Conservation (phyloP, 2,888 invertebrate genomes). For the Harpalus rubripes region DNA sequence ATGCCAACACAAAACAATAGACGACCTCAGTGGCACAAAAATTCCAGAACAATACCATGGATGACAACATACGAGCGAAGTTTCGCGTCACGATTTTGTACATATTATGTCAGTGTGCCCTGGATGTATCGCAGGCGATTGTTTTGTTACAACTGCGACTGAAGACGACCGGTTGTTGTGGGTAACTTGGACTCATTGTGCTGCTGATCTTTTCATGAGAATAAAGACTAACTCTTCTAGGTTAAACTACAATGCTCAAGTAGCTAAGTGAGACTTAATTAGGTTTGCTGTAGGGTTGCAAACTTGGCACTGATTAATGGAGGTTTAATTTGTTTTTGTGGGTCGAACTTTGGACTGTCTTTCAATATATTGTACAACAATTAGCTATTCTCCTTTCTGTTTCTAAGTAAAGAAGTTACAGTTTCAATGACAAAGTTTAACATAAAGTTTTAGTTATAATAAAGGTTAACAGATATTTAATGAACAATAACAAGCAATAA, state of each 20-base stretch:
- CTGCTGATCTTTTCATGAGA: constrained; percentile 28
- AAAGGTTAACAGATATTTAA: too few species aligned
- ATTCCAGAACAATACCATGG: constrained; percentile 56
- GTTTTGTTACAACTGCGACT: constrained; percentile 22
- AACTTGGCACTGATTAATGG: constrained; percentile 28
- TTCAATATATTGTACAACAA: constrained; percentile 20
- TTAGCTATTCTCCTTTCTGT: neutral
- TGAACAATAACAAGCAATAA: too few species aligned
- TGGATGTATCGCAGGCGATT: constrained; percentile 42
- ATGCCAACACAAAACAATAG: constrained; percentile 49
- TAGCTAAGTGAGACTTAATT: constrained; percentile 41
- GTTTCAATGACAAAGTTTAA: too few species aligned
- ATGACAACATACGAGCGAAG: constrained; percentile 60
- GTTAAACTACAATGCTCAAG: constrained; percentile 24
- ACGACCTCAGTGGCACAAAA: constrained; percentile 59
- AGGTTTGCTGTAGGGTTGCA: constrained; percentile 22
- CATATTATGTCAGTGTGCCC: constrained; percentile 62
- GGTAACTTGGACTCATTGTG: constrained; percentile 14
- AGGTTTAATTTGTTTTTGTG: constrained; percentile 39
- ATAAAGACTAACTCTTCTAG: neutral
- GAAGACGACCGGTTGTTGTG: constrained; percentile 14
- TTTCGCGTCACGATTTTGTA: constrained; percentile 60
- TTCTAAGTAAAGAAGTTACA: too few species aligned
- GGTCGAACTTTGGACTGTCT: constrained; percentile 16
- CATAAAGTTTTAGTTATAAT: too few species aligned